Percentiles rank a stretch among this genome's conserved stretches.
phyloP scores from a whole-genome alignment of 2,797 vertebrate genomes.

The Anabacerthia variegaticeps region DNA sequence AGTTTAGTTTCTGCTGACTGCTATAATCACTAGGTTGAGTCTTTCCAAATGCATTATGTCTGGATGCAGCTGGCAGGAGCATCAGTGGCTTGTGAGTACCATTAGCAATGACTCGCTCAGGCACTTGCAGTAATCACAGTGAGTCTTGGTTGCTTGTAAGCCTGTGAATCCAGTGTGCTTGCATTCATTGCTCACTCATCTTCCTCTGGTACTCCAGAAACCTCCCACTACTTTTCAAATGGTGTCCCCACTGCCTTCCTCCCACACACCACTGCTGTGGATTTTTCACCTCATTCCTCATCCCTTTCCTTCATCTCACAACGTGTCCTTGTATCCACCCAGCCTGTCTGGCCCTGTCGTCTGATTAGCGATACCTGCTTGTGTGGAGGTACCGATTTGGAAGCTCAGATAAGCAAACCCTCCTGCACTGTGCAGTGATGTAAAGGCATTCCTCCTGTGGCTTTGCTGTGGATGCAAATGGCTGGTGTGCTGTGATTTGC shows the following conservation, averaged over 20 bases:
- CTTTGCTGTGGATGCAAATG: neutral
- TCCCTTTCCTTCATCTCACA: neutral
- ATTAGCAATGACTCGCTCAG: neutral
- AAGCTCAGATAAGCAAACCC: neutral
- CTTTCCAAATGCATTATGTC: neutral
- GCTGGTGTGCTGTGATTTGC: neutral
- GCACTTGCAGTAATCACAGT: neutral
- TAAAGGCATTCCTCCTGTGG: neutral
- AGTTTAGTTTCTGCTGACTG: constrained; percentile 30
- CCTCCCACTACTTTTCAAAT: neutral
- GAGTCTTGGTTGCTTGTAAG: neutral
- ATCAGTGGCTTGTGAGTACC: neutral
- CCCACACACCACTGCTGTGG: neutral
- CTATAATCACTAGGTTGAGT: neutral
- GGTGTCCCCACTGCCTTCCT: neutral
- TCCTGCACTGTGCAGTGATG: neutral
- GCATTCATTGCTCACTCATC: neutral
- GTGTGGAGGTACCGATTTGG: neutral
- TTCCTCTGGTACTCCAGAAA: neutral
- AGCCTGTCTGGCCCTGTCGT: neutral
- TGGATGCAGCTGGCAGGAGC: neutral
- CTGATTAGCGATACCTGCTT: neutral
- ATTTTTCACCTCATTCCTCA: neutral
- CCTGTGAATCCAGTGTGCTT: neutral
- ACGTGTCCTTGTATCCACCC: rapidly evolving